phyloP scores from a whole-genome alignment of 2,113 vertebrate genomes.

The Neotoma lepida region DNA sequence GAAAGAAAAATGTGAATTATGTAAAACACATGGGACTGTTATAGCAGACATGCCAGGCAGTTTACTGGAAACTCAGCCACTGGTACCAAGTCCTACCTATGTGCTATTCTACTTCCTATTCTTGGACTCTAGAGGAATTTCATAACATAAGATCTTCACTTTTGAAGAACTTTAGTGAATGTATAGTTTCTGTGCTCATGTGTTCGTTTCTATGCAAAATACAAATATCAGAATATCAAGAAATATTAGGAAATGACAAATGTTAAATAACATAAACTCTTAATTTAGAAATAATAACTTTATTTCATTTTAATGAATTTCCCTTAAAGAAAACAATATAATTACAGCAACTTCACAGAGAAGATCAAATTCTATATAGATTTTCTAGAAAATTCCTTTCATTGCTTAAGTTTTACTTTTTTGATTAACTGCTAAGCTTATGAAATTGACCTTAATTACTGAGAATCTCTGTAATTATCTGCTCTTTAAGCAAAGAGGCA shows the following conservation, averaged over 20 bases:
- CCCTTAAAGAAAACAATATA: constrained; percentile 24
- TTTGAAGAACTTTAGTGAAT: constrained; percentile 61
- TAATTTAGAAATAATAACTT: constrained; percentile 55
- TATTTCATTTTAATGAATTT: neutral
- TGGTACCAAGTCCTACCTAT: constrained; percentile 25
- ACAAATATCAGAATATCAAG: constrained; percentile 3
- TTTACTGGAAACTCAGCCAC: constrained; percentile 52
- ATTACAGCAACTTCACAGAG: constrained; percentile 40
- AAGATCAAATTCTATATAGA: neutral
- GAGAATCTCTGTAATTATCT: constrained; percentile 51
- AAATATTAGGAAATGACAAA: constrained; percentile 9
- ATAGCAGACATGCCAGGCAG: constrained; percentile 15
- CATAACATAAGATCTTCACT: constrained; percentile 21
- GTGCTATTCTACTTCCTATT: constrained; percentile 36
- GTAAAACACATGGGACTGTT: constrained; percentile 18
- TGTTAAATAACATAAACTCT: constrained; percentile 2
- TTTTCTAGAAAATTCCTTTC: constrained; percentile 3
- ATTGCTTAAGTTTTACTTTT: constrained; percentile 45
- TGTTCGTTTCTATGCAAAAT: constrained; percentile 37
- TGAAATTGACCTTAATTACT: constrained; percentile 47
- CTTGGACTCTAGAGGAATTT: constrained; percentile 50
- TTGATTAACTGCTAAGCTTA: constrained; percentile 46
- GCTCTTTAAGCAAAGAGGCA: constrained; percentile 51
- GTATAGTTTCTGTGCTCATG: neutral
- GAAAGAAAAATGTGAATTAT: constrained; percentile 60